Evolutionary conservation across 1,140 invertebrate species (phyloP).

Genomic region (Leptinotarsa lineolata): DNA sequence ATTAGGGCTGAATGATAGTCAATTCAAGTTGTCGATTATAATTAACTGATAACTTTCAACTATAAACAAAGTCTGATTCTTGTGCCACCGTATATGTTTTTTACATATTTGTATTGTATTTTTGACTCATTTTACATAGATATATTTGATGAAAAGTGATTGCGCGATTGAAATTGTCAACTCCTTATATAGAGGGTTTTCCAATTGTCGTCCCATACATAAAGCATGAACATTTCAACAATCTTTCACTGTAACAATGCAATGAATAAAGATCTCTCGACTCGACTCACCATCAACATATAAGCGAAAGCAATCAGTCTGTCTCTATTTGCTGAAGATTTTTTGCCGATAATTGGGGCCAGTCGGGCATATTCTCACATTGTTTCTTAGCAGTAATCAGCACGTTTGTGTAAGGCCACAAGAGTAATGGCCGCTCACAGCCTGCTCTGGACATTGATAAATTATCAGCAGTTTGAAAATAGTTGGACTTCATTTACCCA

Average conservation of each 20-base stretch:
- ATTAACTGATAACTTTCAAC: no score
- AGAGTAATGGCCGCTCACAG: slow-evolving; percentile 48
- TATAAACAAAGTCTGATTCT: no score
- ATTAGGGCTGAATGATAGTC: no score
- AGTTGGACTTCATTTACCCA: slow-evolving; percentile 47
- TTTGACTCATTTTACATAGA: no score
- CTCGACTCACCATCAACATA: neutral
- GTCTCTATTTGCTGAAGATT: slow-evolving; percentile 23
- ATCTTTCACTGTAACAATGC: no score
- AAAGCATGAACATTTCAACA: no score
- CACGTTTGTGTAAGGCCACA: slow-evolving; percentile 46
- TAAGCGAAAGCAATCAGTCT: slow-evolving; percentile 13
- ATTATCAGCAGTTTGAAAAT: slow-evolving; percentile 47
- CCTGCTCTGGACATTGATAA: slow-evolving; percentile 45
- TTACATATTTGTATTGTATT: no score
- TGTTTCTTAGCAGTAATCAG: slow-evolving; percentile 46
- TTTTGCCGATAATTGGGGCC: slow-evolving; percentile 33
- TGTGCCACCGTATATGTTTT: no score
- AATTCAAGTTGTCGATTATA: no score
- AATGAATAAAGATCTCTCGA: neutral
- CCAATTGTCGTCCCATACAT: no score
- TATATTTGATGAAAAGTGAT: no score
- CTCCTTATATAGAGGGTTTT: neutral
- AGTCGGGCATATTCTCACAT: slow-evolving; percentile 41
- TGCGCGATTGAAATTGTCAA: neutral